Evolutionary conservation across 2,797 vertebrate species (phyloP), one percentile per base, ranked within the genome.

Genomic region (Platyrinchus mystaceus): DNA sequence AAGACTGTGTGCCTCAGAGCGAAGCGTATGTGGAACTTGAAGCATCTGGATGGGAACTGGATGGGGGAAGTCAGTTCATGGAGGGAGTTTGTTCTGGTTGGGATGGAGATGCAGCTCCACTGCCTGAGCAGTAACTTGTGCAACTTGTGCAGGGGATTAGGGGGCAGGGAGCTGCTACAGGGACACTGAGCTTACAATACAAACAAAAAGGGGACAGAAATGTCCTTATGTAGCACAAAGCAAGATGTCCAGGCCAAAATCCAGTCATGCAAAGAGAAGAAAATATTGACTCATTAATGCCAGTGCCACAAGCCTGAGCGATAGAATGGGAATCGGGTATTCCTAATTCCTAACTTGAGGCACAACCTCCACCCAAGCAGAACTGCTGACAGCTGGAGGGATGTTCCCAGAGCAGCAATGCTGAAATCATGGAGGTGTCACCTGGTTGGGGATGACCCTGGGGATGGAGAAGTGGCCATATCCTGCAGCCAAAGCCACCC

Each of bases 271-370:
- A 14, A 49, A 43, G 53, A 50, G 59, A 76, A 74, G 30, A 53
- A 64, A 56, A 63, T 28, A n/a, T 0, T 24, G 64, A 53, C 15
- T 30, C 58, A 22, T 21, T 0, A 0, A 37, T 70, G 46, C 44
- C 23, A 16, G 10, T 21, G 46, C n/a, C 11, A 18, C 2, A 27
- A 64, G 34, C 22, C 47, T 26, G 39, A 1, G 1, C 32, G 41
- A 19, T 49, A 44, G 44, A 55, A 26, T 19, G 56, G 64, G n/a
- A 60, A 74, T 46, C 30, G 16, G 32, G 5, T 23, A 14, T 67
- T 49, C 52, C 50, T 27, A 19, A 53, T 36, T 64, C 63, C 41
- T 34, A 2, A 26, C 26, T 5, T 6, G 44, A 69, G 30, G 26
- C 37, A 34, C 32, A 43, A 12, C 69, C 85, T 67, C 66, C 52